A percentile compares a stretch with the other conserved stretches of the same genome.
These are phyloP conservation scores for Choristoneura fumiferana DNA, from an alignment of 1,140 invertebrate species.

Conservation along the genomic window DNA sequence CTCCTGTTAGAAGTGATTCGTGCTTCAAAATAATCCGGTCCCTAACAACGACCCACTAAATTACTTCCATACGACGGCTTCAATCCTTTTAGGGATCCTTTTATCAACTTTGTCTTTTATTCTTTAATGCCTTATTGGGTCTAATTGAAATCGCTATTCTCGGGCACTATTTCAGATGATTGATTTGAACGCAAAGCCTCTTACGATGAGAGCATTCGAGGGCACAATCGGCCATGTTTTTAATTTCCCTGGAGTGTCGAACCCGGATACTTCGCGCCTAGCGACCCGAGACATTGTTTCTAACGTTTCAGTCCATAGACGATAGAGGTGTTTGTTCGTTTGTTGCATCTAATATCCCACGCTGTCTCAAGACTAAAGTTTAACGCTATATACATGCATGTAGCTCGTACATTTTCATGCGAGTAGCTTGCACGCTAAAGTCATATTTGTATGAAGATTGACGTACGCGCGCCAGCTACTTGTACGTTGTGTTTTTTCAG, in stretches of 20 bases:
- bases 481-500: too few species aligned
- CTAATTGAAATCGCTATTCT: conserved; percentile 4
- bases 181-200: conserved; percentile 6
- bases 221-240: not conserved
- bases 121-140: not conserved
- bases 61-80: not conserved
- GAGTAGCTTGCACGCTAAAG: too few species aligned
- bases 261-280: not conserved
- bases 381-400: too few species aligned
- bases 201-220: not conserved
- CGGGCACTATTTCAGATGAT: not conserved
- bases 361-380: too few species aligned
- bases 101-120: conserved; percentile 4
- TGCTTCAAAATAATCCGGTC: not conserved
- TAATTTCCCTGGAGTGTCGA: conserved; percentile 5
- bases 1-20: not conserved
- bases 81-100: not conserved
- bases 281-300: not conserved
- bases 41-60: not conserved
- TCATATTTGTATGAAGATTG: too few species aligned
- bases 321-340: too few species aligned
- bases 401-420: too few species aligned
- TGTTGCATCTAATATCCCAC: too few species aligned
- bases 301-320: too few species aligned
- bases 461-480: too few species aligned